phyloP scores from a whole-genome alignment of 2,113 vertebrate genomes.

The Plestiodon gilberti region DNA sequence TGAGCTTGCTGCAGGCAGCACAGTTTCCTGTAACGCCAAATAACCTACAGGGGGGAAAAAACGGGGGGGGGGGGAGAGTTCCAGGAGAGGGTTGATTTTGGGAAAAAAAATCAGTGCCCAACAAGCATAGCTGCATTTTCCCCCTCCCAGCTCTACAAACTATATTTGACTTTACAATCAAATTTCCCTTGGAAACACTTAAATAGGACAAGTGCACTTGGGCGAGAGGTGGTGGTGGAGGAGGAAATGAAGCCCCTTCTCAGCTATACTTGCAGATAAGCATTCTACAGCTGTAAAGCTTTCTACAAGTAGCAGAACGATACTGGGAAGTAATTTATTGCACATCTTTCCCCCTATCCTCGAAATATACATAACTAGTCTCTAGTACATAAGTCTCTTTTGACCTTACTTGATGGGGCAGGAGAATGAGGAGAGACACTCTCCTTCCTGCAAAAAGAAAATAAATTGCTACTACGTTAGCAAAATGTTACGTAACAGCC shows the following conservation, averaged over 20 bases:
- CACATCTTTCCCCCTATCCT: background rate
- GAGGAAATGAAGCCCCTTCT: background rate
- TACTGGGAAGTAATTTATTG: background rate
- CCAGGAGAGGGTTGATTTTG: slow-evolving; percentile 32
- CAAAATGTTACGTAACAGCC: slow-evolving; percentile 56
- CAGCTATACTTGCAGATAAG: background rate
- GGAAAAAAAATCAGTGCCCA: background rate
- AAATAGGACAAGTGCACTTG: background rate
- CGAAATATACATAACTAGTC: background rate
- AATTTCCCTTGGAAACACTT: slow-evolving; percentile 19
- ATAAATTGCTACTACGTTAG: slow-evolving; percentile 59
- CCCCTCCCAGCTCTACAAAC: background rate
- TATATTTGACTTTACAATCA: slow-evolving; percentile 13
- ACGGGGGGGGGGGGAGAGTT: slow-evolving; percentile 20
- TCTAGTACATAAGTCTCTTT: background rate
- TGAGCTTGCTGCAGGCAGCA: slow-evolving; percentile 97
- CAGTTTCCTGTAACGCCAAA: slow-evolving; percentile 98
- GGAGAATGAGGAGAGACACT: no score
- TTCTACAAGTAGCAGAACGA: background rate
- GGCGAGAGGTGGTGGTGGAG: slow-evolving; percentile 7
- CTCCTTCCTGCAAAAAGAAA: slow-evolving; percentile 25
- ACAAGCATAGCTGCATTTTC: background rate
- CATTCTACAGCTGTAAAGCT: background rate
- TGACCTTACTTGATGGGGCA: background rate
- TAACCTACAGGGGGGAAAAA: slow-evolving; percentile 78